These are phyloP conservation scores for Salvelinus alpinus DNA, from an alignment of 2,113 vertebrate species.

Conservation along the genomic window DNA sequence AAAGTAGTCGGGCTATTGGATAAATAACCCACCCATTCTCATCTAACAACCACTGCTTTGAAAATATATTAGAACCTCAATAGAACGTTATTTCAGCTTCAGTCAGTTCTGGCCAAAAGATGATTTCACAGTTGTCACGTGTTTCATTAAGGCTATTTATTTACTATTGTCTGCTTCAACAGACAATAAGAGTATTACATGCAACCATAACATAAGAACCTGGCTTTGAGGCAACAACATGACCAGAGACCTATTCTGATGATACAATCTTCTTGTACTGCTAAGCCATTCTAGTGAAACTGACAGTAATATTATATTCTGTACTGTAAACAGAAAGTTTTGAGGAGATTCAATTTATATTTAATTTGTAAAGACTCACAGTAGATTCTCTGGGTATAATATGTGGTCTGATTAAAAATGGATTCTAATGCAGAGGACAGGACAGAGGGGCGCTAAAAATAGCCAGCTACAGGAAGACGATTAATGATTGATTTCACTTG, in stretches of 20 bases:
- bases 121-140: too few species aligned
- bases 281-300: slow-evolving; percentile 1
- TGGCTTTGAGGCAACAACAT: background rate
- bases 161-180: too few species aligned
- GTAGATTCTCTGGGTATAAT: background rate
- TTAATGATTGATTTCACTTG: slow-evolving; percentile 39
- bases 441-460: slow-evolving; percentile 16
- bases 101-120: background rate
- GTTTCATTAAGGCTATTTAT: too few species aligned
- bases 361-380: slow-evolving; percentile 2
- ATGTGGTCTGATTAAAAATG: slow-evolving; percentile 2
- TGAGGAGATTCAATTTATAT: background rate
- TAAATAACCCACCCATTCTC: slow-evolving; percentile 27
- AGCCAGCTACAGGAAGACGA: slow-evolving; percentile 10
- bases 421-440: slow-evolving; percentile 11
- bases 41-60: slow-evolving; percentile 39
- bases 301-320: background rate
- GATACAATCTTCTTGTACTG: background rate
- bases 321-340: background rate
- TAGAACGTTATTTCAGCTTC: background rate
- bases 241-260: background rate
- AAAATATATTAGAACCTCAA: slow-evolving; percentile 30
- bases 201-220: background rate
- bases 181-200: background rate
- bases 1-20: slow-evolving; percentile 21